Evolutionary conservation across 2,797 vertebrate species (phyloP).

Genomic region (Myotis myotis): DNA sequence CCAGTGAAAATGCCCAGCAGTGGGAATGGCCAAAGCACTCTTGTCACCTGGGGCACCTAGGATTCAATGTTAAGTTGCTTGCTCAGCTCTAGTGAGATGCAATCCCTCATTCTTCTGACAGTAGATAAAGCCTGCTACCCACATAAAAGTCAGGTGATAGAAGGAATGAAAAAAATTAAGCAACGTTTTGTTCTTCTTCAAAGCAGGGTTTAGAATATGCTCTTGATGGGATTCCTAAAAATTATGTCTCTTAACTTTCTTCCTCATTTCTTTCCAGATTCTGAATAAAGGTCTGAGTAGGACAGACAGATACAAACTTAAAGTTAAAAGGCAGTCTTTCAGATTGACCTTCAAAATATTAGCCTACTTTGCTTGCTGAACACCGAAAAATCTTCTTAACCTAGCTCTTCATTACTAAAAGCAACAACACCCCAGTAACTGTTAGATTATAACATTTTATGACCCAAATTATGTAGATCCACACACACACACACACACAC

Average conservation of each 20-base stretch:
- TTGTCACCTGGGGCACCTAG: not conserved
- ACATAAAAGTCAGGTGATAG: not conserved
- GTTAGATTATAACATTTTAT: slow-evolving; percentile 19
- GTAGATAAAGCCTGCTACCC: not conserved
- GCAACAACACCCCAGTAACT: not conserved
- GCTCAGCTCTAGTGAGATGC: not conserved
- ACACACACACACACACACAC: not conserved
- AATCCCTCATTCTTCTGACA: not conserved
- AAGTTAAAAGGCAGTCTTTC: slow-evolving; percentile 1
- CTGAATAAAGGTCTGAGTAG: slow-evolving; percentile 23
- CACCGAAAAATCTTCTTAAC: slow-evolving; percentile 2
- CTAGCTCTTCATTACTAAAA: not conserved
- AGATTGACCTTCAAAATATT: not conserved
- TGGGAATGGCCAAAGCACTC: not conserved
- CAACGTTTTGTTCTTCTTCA: not conserved
- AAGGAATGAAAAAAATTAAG: not conserved
- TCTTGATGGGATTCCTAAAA: slow-evolving; percentile 19
- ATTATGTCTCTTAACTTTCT: not conserved
- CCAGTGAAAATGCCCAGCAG: not conserved
- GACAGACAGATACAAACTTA: slow-evolving; percentile 34
- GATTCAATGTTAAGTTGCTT: not conserved
- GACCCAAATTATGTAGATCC: not conserved
- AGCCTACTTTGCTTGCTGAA: slow-evolving; percentile 1
- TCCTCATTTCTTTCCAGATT: slow-evolving; percentile 35
- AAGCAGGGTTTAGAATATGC: not conserved